Base-by-base conservation (phyloP, 1,140 invertebrate genomes). In the Calliopsis andreniformis region DNA sequence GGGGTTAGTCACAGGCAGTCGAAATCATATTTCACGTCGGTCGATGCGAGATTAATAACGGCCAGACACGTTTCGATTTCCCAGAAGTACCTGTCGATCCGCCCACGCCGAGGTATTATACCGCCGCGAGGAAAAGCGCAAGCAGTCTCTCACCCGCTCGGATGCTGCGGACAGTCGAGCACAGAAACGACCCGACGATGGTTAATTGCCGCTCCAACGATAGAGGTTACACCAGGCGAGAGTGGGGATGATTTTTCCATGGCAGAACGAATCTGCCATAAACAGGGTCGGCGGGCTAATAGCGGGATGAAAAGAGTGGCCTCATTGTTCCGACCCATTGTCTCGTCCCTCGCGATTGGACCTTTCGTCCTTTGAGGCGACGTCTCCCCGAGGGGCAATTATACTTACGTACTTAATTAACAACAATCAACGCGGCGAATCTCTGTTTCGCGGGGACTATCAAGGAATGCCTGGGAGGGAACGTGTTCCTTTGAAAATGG, bases 1-100 rank as follows among this genome's bases (percentile, higher is more conserved):
- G 30, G 43, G 42, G 23, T 49, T 30, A 25, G 23, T 6, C n/a
- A 23, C 20, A 12, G 12, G 25, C 35, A 25, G 18, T 25, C 61
- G 72, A 83, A 83, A 83, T 83, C 81, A 83, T 83, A 83, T 83
- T 83, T 83, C 81, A 83, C 64, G 69, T 75, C 47, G 69, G 80
- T 82, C 80, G 76, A 83, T 83, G 81, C 43, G 70, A 83, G 81
- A 83, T 83, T 83, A 83, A 83, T 83, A 83, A 83, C 76, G 80
- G 63, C 58, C 66, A 78, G 80, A 83, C 80, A 78, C 81, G 76
- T 83, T 83, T 83, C 80, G 81, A 83, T 83, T 83, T 83, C 81
- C 81, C 81, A 83, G 80, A 83, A 83, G 80, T 83, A 70, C 64
- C 80, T 72, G 80, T 66, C 79, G 63, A 59, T 14, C 39, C 71